Base-by-base conservation (phyloP, 1,140 invertebrate species). In the Psilanteris sp. region DNA sequence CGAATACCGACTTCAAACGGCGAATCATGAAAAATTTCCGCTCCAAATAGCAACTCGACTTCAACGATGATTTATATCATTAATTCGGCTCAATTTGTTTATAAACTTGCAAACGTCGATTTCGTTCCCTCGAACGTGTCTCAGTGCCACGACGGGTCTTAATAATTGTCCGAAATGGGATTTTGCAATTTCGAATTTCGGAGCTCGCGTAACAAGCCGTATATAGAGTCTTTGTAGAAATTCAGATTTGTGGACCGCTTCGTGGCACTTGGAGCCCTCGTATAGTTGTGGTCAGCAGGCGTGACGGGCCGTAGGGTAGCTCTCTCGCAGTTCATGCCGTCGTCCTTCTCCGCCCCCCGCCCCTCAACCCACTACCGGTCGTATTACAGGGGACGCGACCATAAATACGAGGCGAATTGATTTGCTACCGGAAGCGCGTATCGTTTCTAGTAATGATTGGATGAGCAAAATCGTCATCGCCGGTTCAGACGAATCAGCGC, bases 321-420 rank as follows among this genome's bases (percentile, higher is more conserved):
- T 39, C 75, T 81, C 76, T 76, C 59, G 55, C 57, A 62, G 59
- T 59, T 66, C 43, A 78, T 78, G 77, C 77, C 76, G 76, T 79
- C 79, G n/a, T n/a, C n/a, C n/a, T n/a, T 68, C 74, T 44, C 79
- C 66, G 79, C 77, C 77, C 82, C 79, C 50, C 43, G 57, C 43
- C 48, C 36, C 26, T 31, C 59, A 44, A 77, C 74, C 78, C 77
- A 82, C 80, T 84, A 81, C 81, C 82, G 80, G 80, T 77, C 76
- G 71, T 82, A 77, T 84, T 77, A 77, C 80, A 68, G 79, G 67
- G 81, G 80, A 83, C 84, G 85, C 81, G 64, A 85, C 85, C 82
- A 87, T 87, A 87, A 85, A 87, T 83, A 82, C 82, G 82, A 82
- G 70, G 80, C 78, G 79, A 86, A 87, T 87, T 87, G 85, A 87